Conservation (phyloP, 2,797 vertebrate genomes). For the Bovichtus diacanthus region DNA sequence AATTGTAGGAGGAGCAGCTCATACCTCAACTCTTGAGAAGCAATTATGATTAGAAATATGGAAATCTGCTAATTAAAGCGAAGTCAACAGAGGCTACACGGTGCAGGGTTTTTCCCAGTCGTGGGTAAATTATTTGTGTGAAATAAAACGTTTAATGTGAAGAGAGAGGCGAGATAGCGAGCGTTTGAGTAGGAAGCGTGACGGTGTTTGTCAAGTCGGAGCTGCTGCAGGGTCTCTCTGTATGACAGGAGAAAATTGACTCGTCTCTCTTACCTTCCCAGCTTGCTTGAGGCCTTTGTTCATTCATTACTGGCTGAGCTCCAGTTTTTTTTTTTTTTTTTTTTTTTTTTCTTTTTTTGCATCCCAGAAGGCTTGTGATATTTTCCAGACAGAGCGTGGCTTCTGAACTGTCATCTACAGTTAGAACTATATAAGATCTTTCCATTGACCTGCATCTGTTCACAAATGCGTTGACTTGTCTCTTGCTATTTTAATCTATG, state of each 20-base stretch:
- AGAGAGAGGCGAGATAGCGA: conserved; percentile 41
- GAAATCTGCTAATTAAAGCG: conserved; percentile 66
- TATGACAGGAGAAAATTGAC: conserved; percentile 70
- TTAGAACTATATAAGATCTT: conserved; percentile 36
- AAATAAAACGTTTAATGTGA: conserved; percentile 58
- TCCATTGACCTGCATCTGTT: conserved; percentile 50
- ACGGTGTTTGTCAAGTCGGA: conserved; percentile 58
- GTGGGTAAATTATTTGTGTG: conserved; percentile 34
- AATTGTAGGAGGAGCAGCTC: conserved; percentile 25
- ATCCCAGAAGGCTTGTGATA: conserved; percentile 51
- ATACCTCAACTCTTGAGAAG: conserved; percentile 50
- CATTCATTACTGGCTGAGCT: conserved; percentile 55
- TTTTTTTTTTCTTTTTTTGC: conserved; percentile 8
- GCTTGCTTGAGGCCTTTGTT: conserved; percentile 58
- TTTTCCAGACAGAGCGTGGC: conserved; percentile 41
- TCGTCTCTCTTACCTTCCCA: conserved; percentile 56
- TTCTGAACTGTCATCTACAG: conserved; percentile 51
- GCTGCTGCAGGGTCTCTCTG: conserved; percentile 47
- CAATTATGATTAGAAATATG: conserved; percentile 61
- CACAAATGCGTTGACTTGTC: conserved; percentile 21
- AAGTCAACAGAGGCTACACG: conserved; percentile 57
- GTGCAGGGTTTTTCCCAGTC: conserved; percentile 23
- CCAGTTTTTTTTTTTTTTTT: conserved; percentile 28
- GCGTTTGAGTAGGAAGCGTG: conserved; percentile 51
- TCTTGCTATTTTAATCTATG: conserved; percentile 28